Conservation (phyloP, 2,113 vertebrate genomes). For the Halcyon senegalensis region DNA sequence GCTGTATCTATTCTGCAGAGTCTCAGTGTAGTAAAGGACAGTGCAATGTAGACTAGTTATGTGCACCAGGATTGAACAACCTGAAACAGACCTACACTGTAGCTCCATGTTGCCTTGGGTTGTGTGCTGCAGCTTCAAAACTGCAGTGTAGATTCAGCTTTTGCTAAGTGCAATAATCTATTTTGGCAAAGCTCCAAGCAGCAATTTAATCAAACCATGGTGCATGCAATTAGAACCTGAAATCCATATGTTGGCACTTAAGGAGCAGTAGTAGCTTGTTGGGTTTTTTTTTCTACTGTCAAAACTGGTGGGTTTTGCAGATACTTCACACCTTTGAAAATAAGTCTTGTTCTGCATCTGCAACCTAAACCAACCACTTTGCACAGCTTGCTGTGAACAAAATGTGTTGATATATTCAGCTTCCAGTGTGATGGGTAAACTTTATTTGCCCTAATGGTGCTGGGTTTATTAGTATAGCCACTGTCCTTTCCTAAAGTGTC, state of each 20-base stretch:
- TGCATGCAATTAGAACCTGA: constrained; percentile 46
- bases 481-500: background rate
- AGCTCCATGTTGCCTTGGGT: background rate
- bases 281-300: background rate
- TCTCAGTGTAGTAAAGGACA: background rate
- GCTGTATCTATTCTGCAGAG: background rate
- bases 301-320: background rate
- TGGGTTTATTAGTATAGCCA: background rate
- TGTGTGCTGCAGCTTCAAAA: background rate
- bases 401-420: rapidly evolving
- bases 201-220: constrained; percentile 24
- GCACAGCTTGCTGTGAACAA: background rate
- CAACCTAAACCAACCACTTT: background rate
- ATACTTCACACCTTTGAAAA: background rate
- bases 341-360: background rate
- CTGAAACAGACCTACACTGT: background rate
- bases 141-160: background rate
- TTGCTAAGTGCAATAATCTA: constrained; percentile 16
- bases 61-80: background rate
- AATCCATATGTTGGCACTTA: constrained; percentile 47
- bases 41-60: background rate
- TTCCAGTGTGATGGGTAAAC: background rate
- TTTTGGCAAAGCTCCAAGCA: constrained; percentile 45
- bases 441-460: background rate
- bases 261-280: background rate